Evolutionary conservation across 2,113 vertebrate species (phyloP).

Genomic region (Arvicanthis niloticus): DNA sequence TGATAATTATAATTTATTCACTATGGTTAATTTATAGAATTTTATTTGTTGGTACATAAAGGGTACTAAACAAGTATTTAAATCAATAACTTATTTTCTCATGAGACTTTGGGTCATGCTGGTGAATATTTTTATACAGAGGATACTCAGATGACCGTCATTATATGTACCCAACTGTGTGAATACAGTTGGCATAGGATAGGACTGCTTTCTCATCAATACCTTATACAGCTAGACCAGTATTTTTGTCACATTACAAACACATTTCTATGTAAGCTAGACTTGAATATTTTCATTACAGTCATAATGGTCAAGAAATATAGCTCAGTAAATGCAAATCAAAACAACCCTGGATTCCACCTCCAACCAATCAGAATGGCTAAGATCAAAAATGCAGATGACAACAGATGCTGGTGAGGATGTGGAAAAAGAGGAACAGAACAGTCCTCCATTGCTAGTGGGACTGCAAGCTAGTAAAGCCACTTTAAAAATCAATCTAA

Average conservation of each 20-base stretch:
- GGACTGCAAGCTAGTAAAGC: no score
- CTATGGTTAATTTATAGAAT: background rate
- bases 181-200: background rate
- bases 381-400: no score
- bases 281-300: background rate
- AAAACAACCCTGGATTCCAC: no score
- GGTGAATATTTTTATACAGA: background rate
- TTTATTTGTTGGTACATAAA: background rate
- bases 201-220: background rate
- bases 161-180: fast-evolving
- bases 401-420: no score
- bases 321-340: background rate
- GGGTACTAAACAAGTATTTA: background rate
- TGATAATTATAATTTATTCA: background rate
- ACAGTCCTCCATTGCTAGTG: no score
- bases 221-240: background rate
- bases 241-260: background rate
- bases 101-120: background rate
- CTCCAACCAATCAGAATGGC: no score
- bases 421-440: no score
- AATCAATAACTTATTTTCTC: background rate
- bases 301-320: background rate
- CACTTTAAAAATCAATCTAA: no score
- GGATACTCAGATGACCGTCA: background rate
- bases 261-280: background rate